Conservation (phyloP, 2,888 invertebrate genomes). For the Aphodius sticticus region DNA sequence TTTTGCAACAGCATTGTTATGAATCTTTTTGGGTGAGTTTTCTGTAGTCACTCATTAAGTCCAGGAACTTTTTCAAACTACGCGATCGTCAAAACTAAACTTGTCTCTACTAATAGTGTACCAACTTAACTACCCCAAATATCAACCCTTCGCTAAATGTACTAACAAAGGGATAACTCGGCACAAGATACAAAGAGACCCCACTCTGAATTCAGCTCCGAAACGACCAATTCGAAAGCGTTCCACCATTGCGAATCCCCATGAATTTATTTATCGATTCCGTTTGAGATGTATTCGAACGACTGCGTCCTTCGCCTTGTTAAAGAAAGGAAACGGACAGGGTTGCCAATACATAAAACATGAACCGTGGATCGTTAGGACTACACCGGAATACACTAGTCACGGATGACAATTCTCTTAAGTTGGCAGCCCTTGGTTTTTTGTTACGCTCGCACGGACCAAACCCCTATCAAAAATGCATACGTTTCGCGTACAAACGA, state of each 20-base stretch:
- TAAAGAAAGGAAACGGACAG: neutral
- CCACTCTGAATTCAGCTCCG: neutral
- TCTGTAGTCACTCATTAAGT: no score
- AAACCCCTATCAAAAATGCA: neutral
- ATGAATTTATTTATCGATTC: neutral
- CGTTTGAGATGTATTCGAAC: neutral
- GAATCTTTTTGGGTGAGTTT: no score
- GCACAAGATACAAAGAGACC: neutral
- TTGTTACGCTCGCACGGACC: neutral
- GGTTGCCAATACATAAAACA: neutral
- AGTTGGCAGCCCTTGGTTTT: neutral
- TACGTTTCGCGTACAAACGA: neutral
- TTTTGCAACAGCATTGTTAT: no score
- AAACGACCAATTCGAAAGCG: neutral
- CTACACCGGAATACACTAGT: neutral
- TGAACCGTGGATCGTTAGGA: neutral
- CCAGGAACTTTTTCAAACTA: no score
- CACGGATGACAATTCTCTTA: neutral
- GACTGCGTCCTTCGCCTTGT: neutral
- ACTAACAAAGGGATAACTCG: no score
- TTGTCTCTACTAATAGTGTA: no score
- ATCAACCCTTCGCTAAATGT: no score
- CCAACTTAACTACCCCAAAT: no score
- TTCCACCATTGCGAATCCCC: neutral
- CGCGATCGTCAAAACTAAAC: no score